Conservation (phyloP, 2,797 vertebrate species). For the Clarias fuscus region DNA sequence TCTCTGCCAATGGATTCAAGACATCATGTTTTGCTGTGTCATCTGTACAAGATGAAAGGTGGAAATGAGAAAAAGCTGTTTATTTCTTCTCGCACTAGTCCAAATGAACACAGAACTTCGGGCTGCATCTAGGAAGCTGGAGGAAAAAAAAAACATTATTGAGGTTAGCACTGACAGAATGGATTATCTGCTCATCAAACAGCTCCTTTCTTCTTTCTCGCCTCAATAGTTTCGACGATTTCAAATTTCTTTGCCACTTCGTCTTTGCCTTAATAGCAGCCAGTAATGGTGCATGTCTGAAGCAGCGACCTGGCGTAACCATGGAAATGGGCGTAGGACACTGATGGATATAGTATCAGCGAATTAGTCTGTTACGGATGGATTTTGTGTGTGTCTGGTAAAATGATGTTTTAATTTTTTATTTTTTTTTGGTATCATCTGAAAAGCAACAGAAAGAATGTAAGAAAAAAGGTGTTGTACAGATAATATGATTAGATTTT, state of each 20-base stretch:
- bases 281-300: slow-evolving; percentile 33
- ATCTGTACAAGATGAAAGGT: neutral
- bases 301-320: slow-evolving; percentile 11
- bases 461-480: neutral
- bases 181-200: slow-evolving; percentile 25
- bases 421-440: neutral
- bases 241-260: slow-evolving; percentile 17
- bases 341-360: slow-evolving; percentile 13
- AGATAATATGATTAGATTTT: neutral
- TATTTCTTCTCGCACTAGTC: neutral
- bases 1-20: slow-evolving; percentile 3
- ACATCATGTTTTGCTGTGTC: neutral
- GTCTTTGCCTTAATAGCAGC: slow-evolving; percentile 25
- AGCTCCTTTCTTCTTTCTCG: slow-evolving; percentile 1
- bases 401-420: neutral
- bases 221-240: slow-evolving; percentile 22
- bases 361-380: neutral
- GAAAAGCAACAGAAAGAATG: neutral
- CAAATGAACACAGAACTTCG: neutral
- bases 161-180: neutral
- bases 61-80: neutral
- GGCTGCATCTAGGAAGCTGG: neutral
- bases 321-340: slow-evolving; percentile 20
- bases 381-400: neutral
- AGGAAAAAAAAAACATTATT: neutral